Percentiles rank a stretch among this genome's conserved stretches.
These are phyloP conservation scores for Cheilosia urbana DNA, from an alignment of 2,888 invertebrate species.

Conservation along the genomic window DNA sequence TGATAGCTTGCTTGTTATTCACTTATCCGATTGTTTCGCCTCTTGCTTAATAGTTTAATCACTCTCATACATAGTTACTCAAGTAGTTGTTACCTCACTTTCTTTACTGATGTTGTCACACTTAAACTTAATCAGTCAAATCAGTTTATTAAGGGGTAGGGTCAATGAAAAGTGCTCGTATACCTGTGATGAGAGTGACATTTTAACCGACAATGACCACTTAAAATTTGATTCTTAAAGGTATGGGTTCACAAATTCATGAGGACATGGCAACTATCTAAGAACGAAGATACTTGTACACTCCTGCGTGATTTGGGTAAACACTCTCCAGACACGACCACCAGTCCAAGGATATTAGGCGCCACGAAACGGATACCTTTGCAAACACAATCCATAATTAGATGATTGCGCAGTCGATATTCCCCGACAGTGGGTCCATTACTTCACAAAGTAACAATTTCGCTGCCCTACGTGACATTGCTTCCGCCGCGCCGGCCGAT, in stretches of 20 bases:
- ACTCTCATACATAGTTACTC: not conserved
- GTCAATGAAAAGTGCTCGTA: no score
- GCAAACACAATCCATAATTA: constrained; percentile 42
- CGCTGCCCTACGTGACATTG: constrained; percentile 69
- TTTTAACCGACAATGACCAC: no score
- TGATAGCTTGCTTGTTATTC: constrained; percentile 4
- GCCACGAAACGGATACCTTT: constrained; percentile 40
- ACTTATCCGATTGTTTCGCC: constrained; percentile 10
- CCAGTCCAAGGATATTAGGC: constrained; percentile 17
- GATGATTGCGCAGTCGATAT: constrained; percentile 38
- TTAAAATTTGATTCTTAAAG: no score
- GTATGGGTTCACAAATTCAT: no score
- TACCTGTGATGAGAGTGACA: no score
- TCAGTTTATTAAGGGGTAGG: no score
- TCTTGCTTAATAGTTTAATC: not conserved
- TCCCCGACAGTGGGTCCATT: constrained; percentile 15
- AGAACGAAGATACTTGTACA: no score
- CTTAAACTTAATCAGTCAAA: no score
- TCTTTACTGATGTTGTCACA: no score
- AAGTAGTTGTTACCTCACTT: no score
- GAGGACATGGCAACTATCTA: no score
- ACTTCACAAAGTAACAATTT: constrained; percentile 59
- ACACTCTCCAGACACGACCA: not conserved
- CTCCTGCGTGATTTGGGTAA: no score
- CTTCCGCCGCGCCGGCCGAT: constrained; percentile 57